Evolutionary conservation across 92 coral and sea anemone species (phyloP), one percentile per base, ranked within the genome.

Genomic region (Epizoanthus illoricatus): DNA sequence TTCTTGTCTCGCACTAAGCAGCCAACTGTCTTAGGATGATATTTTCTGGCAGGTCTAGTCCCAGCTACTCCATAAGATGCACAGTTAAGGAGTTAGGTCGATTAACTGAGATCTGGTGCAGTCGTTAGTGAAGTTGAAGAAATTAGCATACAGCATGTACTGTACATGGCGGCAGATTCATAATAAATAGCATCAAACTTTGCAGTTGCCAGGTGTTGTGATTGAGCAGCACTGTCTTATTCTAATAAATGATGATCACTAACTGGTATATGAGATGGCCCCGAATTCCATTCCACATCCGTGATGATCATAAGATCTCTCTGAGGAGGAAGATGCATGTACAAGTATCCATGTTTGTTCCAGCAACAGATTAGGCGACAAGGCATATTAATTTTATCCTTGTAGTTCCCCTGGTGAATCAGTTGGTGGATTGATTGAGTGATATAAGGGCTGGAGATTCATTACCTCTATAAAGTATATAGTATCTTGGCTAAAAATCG

Each of bases 1-100:
- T 73, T 43, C 45, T 49, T 73, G 17, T 73, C 79, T 73, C 78
- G 52, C 20, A 73, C 79, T 73, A 63, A 45, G 64, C 45, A 13
- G 79, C 62, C n/a, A n/a, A n/a, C 79, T 73, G 62, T 20, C 45
- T 73, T 73, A 21, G 62, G 64, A 73, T 13, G 64, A 73, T 73
- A 73, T 54, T 16, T 54, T 73, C 36, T 73, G 64, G 62, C n/a
- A 73, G 63, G 79, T 73, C 55, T 73, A n/a, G 20, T 73, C 40
- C 62, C 23, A 73, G 55, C 16, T 73, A 55, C 63, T 73, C 79
- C 43, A 21, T 73, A 73, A 73, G 79, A 12, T 21, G 36, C 63
- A 73, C 63, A 28, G 55, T 24, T 24, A 55, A 54, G 42, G 64
- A 54, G 21, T 73, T 52, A 42, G 12, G 79, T 20, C 39, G 15